These are phyloP conservation scores for Philhelius pedissequus DNA, from an alignment of 2,888 invertebrate genomes.

Conservation along the genomic window DNA sequence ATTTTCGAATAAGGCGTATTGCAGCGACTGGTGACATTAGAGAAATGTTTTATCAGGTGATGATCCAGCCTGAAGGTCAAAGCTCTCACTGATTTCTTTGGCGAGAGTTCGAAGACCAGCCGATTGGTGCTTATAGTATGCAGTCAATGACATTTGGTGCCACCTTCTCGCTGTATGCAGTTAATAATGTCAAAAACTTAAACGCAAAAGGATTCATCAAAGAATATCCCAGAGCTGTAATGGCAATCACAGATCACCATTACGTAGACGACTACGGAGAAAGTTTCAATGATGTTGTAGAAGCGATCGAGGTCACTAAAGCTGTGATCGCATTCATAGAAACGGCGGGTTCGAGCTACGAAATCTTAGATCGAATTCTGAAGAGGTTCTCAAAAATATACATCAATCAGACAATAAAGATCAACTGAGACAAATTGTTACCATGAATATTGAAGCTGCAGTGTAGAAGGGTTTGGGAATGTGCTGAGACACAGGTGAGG, in stretches of 20 bases:
- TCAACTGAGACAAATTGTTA: background rate
- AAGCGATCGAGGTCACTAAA: constrained; percentile 50
- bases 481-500: too few relatives aligned
- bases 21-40: constrained; percentile 59
- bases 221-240: constrained; percentile 40
- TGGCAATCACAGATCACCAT: constrained; percentile 38
- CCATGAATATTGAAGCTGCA: background rate
- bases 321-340: background rate
- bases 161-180: too few relatives aligned
- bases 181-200: constrained; percentile 57
- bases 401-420: background rate
- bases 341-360: constrained; percentile 10
- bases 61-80: constrained; percentile 5
- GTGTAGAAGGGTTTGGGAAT: too few relatives aligned
- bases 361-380: background rate
- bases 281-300: constrained; percentile 7
- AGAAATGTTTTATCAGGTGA: constrained; percentile 65
- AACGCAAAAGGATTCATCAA: constrained; percentile 24
- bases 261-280: constrained; percentile 50
- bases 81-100: constrained; percentile 37
- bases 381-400: background rate
- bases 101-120: constrained; percentile 17
- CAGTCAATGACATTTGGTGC: constrained; percentile 61
- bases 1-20: constrained; percentile 38
- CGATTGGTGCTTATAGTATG: constrained; percentile 51